Evolutionary conservation across 2,888 invertebrate species (phyloP).

Genomic region (Lottia gigantea): DNA sequence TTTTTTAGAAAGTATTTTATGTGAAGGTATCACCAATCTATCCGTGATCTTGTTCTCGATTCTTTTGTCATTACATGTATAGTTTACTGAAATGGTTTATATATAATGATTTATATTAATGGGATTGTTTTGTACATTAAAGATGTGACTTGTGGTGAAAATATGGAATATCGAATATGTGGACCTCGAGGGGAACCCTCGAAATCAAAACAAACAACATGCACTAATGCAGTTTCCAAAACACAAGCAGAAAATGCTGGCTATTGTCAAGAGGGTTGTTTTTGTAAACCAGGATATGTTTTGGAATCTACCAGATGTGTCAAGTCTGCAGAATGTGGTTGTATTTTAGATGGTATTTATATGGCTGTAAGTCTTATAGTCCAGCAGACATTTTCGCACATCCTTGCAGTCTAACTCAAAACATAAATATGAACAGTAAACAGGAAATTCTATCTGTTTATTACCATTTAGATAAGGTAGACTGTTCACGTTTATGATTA

Average conservation of each 20-base stretch:
- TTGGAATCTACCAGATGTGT: slow-evolving; percentile 45
- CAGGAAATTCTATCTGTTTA: too few relatives aligned
- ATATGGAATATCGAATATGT: slow-evolving; percentile 39
- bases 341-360: slow-evolving; percentile 36
- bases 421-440: too few relatives aligned
- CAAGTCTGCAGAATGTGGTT: slow-evolving; percentile 48
- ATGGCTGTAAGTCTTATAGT: slow-evolving; percentile 23
- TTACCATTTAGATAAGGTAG: too few relatives aligned
- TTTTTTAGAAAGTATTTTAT: too few relatives aligned
- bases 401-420: background rate
- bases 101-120: too few relatives aligned
- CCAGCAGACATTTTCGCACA: too few relatives aligned
- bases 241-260: background rate
- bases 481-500: too few relatives aligned
- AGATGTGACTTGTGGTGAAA: slow-evolving; percentile 36
- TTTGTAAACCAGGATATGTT: slow-evolving; percentile 43
- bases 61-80: too few relatives aligned
- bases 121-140: background rate
- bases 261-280: slow-evolving; percentile 43
- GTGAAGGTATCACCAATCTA: too few relatives aligned
- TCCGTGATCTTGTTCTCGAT: too few relatives aligned
- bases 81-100: too few relatives aligned
- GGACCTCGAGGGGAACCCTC: slow-evolving; percentile 22
- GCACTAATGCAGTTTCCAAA: slow-evolving; percentile 22
- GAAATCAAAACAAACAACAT: slow-evolving; percentile 27